Evolutionary conservation across 2,888 invertebrate genomes (phyloP).

Genomic region (Hanleya hanleyi): DNA sequence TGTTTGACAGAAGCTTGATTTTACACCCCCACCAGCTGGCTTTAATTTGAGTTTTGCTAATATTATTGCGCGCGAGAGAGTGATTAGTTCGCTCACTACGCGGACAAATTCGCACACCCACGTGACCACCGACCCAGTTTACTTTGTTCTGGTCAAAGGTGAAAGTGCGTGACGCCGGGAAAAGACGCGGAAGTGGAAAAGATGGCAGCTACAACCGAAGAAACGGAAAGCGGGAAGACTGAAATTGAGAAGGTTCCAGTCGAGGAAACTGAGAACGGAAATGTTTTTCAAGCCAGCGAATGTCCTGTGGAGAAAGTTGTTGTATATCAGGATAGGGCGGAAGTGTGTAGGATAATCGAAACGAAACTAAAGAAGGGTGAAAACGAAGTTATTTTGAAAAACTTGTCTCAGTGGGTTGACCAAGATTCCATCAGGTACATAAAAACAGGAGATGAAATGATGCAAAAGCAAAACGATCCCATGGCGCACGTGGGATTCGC

Average conservation of each 20-base stretch:
- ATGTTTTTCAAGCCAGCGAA: constrained; percentile 24
- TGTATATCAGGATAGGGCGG: constrained; percentile 59
- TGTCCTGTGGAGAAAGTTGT: constrained; percentile 49
- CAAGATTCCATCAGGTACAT: constrained; percentile 60
- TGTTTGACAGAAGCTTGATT: too few relatives aligned
- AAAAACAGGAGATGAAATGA: too few relatives aligned
- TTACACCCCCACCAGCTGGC: too few relatives aligned
- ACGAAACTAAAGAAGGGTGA: constrained; percentile 38
- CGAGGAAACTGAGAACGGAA: neutral
- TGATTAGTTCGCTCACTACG: too few relatives aligned
- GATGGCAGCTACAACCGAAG: neutral
- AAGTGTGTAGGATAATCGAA: constrained; percentile 50
- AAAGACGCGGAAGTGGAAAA: neutral
- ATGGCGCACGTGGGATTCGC: too few relatives aligned
- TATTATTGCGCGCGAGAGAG: too few relatives aligned
- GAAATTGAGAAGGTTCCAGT: neutral
- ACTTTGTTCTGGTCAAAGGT: too few relatives aligned
- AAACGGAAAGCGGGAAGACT: neutral
- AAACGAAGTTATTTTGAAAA: constrained; percentile 52
- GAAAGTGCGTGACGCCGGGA: neutral
- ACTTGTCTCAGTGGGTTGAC: constrained; percentile 50
- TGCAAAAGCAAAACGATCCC: too few relatives aligned
- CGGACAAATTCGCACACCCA: too few relatives aligned
- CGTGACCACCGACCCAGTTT: too few relatives aligned
- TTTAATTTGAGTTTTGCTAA: too few relatives aligned